These are phyloP conservation scores for Listronotus bonariensis DNA, from an alignment of 1,140 invertebrate genomes.

Conservation along the genomic window DNA sequence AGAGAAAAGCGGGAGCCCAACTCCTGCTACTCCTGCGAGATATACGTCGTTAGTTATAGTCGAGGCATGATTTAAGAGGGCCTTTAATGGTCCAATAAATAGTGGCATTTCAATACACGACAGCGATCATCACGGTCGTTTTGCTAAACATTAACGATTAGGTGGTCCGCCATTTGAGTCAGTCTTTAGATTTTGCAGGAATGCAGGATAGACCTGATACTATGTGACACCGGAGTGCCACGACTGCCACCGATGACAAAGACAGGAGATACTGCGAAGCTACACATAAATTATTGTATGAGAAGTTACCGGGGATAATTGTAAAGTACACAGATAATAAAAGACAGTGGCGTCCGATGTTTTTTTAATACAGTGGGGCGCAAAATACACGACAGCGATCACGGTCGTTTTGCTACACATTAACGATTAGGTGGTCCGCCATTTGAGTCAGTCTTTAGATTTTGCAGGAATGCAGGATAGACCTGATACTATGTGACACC, in stretches of 20 bases:
- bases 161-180: conserved; percentile 30
- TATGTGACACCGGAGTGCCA: conserved; percentile 2
- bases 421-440: conserved; percentile 30
- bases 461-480: conserved; percentile 44
- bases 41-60: conserved; percentile 54
- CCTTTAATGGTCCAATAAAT: conserved; percentile 55
- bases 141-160: conserved; percentile 32
- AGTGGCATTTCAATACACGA: conserved; percentile 54
- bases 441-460: conserved; percentile 44
- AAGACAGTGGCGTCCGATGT: too few species aligned
- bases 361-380: too few species aligned
- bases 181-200: conserved; percentile 50
- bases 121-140: conserved; percentile 53
- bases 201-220: conserved; percentile 29
- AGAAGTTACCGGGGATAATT: neutral
- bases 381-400: conserved; percentile 55
- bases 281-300: neutral
- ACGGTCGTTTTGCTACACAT: conserved; percentile 42
- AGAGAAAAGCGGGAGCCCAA: conserved; percentile 17
- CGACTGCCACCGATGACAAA: conserved; percentile 5
- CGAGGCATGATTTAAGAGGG: conserved; percentile 53
- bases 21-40: conserved; percentile 30
- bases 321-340: neutral
- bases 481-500: conserved; percentile 13
- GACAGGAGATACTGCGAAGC: too few species aligned